Conservation (phyloP, 2,113 vertebrate species). For the Eurypyga helias region DNA sequence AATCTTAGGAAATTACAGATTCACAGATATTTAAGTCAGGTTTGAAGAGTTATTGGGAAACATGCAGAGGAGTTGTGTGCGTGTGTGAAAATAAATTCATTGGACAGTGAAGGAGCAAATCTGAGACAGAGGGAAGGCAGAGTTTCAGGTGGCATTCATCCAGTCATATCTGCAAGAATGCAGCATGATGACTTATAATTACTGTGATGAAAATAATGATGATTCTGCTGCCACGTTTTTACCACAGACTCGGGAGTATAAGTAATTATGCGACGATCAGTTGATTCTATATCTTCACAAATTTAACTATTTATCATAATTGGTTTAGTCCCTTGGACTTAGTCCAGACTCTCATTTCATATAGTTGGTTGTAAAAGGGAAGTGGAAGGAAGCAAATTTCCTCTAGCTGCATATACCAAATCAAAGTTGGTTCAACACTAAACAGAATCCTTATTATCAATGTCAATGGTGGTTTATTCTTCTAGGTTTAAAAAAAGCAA, state of each 20-base stretch:
- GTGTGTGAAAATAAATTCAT: not conserved
- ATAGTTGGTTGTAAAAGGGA: not conserved
- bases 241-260: conserved; percentile 29
- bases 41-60: conserved; percentile 3
- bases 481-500: not conserved
- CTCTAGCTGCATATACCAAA: not conserved
- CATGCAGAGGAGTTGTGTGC: not conserved
- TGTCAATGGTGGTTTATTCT: not conserved
- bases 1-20: not conserved
- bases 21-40: not conserved
- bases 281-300: conserved; percentile 60
- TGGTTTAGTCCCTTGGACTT: conserved; percentile 57
- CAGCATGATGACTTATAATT: conserved; percentile 57
- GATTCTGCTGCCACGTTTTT: conserved; percentile 32
- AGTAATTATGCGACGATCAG: conserved; percentile 60
- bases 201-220: conserved; percentile 56
- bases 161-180: conserved; percentile 38
- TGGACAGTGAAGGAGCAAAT: not conserved
- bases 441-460: not conserved
- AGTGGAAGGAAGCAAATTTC: conserved; percentile 7
- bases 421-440: not conserved
- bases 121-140: not conserved
- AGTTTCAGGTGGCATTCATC: conserved; percentile 52
- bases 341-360: conserved; percentile 47
- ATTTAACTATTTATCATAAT: conserved; percentile 69